A percentile compares a stretch with the other conserved stretches of the same genome.
Conservation (phyloP, 1,140 invertebrate genomes). For the Sarcophaga peregrina region DNA sequence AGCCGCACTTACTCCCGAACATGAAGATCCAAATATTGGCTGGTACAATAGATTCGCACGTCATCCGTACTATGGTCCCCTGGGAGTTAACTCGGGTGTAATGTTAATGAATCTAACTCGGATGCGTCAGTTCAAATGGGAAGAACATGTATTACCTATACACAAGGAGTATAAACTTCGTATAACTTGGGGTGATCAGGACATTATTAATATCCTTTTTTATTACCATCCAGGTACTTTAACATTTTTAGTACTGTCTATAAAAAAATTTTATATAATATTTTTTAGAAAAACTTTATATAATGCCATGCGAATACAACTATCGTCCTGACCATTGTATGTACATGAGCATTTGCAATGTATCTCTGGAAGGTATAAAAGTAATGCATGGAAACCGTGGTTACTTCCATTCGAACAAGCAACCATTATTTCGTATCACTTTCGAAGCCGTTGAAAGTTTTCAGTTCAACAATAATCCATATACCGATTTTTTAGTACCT, state of each 20-base stretch:
- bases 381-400: slow-evolving; percentile 90
- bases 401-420: slow-evolving; percentile 86
- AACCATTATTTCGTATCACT: slow-evolving; percentile 85
- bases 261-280: slow-evolving; percentile 53
- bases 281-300: slow-evolving; percentile 76
- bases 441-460: slow-evolving; percentile 77
- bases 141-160: slow-evolving; percentile 83
- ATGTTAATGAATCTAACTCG: slow-evolving; percentile 97
- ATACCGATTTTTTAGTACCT: slow-evolving; percentile 68
- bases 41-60: slow-evolving; percentile 97
- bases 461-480: slow-evolving; percentile 67
- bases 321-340: slow-evolving; percentile 95
- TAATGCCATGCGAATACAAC: slow-evolving; percentile 90
- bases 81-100: slow-evolving; percentile 95
- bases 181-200: slow-evolving; percentile 97
- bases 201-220: slow-evolving; percentile 96
- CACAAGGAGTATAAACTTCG: slow-evolving; percentile 86
- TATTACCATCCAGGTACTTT: slow-evolving; percentile 78
- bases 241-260: background rate
- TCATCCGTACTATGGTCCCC: slow-evolving; percentile 91
- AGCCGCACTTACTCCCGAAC: slow-evolving; percentile 87
- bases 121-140: slow-evolving; percentile 88
- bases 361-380: slow-evolving; percentile 77
- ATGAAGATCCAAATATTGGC: slow-evolving; percentile 89
- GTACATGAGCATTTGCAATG: slow-evolving; percentile 90